Evolutionary conservation across 2,888 invertebrate species (phyloP).

Genomic region (Sinhomidia bicolor): DNA sequence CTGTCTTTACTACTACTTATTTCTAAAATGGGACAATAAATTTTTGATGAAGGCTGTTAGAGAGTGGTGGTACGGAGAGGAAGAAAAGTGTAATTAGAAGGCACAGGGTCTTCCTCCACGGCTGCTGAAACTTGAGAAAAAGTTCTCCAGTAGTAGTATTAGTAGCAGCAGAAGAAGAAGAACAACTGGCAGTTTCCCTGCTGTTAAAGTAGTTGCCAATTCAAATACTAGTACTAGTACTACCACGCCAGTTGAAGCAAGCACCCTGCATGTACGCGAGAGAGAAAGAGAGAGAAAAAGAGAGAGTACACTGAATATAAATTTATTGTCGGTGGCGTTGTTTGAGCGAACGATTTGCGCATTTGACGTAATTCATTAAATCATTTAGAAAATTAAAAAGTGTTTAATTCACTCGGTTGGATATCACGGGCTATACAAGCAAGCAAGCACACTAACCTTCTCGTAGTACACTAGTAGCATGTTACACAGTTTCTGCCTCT

Average conservation of each 20-base stretch:
- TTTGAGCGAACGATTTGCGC: constrained; percentile 24
- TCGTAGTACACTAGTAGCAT: too few relatives aligned
- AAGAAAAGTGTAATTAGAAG: not conserved
- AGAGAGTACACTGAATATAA: not conserved
- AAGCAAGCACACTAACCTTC: too few relatives aligned
- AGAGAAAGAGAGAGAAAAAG: too few relatives aligned
- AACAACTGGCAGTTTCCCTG: not conserved
- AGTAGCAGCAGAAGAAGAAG: not conserved
- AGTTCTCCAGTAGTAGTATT: too few relatives aligned
- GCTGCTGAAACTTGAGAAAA: not conserved
- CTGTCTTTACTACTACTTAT: not conserved
- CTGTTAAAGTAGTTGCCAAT: not conserved
- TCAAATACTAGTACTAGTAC: too few relatives aligned
- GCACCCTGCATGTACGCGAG: too few relatives aligned
- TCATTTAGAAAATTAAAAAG: constrained; percentile 42
- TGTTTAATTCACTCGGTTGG: not conserved
- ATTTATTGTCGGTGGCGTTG: constrained; percentile 25
- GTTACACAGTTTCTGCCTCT: not conserved
- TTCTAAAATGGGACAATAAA: constrained; percentile 24
- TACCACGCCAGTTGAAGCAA: too few relatives aligned
- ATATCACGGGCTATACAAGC: not conserved
- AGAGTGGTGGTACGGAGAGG: not conserved
- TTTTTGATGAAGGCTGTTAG: constrained; percentile 11
- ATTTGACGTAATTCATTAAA: constrained; percentile 38
- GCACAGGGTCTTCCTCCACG: not conserved